These are phyloP conservation scores for Chondrosia reniformis DNA, from an alignment of 37 sponge, comb jelly and placozoan species.

Conservation along the genomic window DNA sequence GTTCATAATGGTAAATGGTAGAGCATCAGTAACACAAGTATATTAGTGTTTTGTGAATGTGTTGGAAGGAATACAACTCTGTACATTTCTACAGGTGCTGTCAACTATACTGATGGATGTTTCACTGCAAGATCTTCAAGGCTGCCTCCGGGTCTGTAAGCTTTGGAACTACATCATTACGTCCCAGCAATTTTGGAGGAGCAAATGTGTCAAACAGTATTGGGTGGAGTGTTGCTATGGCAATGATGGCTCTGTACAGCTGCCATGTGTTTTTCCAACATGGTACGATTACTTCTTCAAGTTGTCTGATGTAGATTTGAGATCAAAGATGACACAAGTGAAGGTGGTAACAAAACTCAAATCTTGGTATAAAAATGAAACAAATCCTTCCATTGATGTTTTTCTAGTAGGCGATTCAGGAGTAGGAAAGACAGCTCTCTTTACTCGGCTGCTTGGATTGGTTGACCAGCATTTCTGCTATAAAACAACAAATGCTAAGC, in stretches of 20 bases:
- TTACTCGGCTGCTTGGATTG: neutral
- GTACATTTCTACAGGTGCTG: neutral
- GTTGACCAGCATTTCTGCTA: neutral
- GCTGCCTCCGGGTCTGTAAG: neutral
- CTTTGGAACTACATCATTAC: neutral
- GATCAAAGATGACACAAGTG: neutral
- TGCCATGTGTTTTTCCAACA: neutral
- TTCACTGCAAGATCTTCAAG: neutral
- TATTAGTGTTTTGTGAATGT: no score
- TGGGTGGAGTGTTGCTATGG: neutral
- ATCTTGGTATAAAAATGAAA: neutral
- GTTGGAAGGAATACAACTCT: no score
- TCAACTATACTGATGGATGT: neutral
- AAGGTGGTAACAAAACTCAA: neutral
- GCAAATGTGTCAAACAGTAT: neutral
- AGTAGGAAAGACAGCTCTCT: neutral
- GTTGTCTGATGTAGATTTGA: neutral
- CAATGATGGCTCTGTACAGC: neutral
- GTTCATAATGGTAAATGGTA: no score
- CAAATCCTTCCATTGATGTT: neutral
- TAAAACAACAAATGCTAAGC: neutral
- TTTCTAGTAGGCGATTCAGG: slow-evolving; percentile 4
- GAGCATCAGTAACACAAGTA: no score
- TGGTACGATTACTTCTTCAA: neutral
- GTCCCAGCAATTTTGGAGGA: neutral